phyloP scores from a whole-genome alignment of 2,888 invertebrate genomes.

The Cephus pygmeus region DNA sequence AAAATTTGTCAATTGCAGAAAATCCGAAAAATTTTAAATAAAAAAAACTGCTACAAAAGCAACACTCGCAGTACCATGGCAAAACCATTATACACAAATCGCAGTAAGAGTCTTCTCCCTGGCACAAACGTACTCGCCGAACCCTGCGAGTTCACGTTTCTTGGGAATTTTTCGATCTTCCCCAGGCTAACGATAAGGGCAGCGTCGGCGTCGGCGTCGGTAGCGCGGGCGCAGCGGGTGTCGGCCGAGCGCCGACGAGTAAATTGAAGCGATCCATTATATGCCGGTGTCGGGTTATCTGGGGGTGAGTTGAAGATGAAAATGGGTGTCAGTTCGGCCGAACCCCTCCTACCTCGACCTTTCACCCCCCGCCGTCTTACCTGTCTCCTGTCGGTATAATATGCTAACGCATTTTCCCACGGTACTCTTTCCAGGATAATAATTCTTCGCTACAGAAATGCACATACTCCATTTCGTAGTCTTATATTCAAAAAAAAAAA shows the following conservation, averaged over 20 bases:
- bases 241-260: slow-evolving; percentile 45
- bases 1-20: neutral
- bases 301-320: slow-evolving; percentile 23
- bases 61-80: neutral
- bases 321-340: slow-evolving; percentile 18
- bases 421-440: neutral
- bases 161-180: slow-evolving; percentile 41
- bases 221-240: slow-evolving; percentile 31
- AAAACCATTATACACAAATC: neutral
- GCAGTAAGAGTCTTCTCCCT: neutral
- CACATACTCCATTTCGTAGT: neutral
- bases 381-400: neutral
- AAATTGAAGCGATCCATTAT: slow-evolving; percentile 58
- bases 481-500: slow-evolving; percentile 6
- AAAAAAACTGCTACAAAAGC: neutral
- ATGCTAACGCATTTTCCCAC: neutral
- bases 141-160: slow-evolving; percentile 5
- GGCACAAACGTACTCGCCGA: neutral
- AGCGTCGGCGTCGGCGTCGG: slow-evolving; percentile 7
- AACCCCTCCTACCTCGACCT: neutral
- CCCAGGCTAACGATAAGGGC: slow-evolving; percentile 20
- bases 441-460: neutral
- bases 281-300: slow-evolving; percentile 44
- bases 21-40: too few relatives aligned
- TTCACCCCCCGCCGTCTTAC: neutral